Evolutionary conservation across 2,888 invertebrate genomes (phyloP), one percentile per base, ranked within the genome.

Genomic region (Embidobia sp.): DNA sequence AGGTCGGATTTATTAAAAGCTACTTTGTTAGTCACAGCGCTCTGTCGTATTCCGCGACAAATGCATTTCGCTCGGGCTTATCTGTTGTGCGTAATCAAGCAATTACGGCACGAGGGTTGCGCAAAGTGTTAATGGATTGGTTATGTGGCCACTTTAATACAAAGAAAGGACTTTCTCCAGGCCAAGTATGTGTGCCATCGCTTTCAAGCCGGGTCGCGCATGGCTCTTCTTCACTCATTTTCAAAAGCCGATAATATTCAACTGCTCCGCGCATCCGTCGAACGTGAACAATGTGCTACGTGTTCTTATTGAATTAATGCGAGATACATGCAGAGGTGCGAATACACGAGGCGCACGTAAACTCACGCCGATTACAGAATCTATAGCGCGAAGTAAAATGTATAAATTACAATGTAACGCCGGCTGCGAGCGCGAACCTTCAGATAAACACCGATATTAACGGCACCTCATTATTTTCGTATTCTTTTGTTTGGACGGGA

Each of bases 151-250:
- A 15, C n/a, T 13, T 55, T 33, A 31, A 77, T 63, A 73, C 59
- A 53, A 55, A 66, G 70, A 63, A 61, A 63, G 70, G 78, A 84
- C 84, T 84, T 84, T 87, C 87, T 86, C 87, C 82, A 67, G 80
- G 83, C 83, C 82, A 83, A 84, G 83, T 85, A 86, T 86, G 84
- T 86, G 81, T 86, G 85, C 83, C 85, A 83, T 72, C 79, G 69
- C 72, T 77, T 78, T 79, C 74, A 44, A 37, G 69, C 42, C 55
- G 46, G 42, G 35, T 64, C 78, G 79, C 79, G 81, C 73, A 53
- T 64, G 72, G 73, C 31, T 69, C 46, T 59, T 59, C 44, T 42
- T 49, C 7, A 44, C 48, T 35, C 49, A 55, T 73, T 78, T 77
- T 79, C 74, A 78, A 78, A 78, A 69, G 66, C 35, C 55, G 69